Evolutionary conservation across 2,113 vertebrate genomes (phyloP).

Genomic region (Shinisaurus crocodilurus): DNA sequence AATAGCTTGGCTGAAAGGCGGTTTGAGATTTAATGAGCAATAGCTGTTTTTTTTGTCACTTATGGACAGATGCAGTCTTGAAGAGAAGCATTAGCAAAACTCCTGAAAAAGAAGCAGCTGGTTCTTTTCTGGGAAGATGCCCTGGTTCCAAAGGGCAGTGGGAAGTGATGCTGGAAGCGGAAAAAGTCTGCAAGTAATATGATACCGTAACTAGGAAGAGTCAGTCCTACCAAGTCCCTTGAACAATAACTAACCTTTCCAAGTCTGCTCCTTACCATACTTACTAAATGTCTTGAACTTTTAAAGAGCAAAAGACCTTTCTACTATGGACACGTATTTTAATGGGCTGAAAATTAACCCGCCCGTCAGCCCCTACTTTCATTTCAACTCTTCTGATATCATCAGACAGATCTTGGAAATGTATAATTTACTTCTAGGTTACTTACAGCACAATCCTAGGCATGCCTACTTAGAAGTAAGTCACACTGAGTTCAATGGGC

Average conservation of each 20-base stretch:
- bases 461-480: not conserved
- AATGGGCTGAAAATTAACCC: not conserved
- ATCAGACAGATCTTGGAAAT: constrained; percentile 21
- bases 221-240: not conserved
- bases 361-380: not conserved
- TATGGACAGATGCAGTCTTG: not conserved
- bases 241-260: not conserved
- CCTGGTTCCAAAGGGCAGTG: not conserved
- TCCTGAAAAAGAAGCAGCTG: not conserved
- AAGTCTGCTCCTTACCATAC: not conserved
- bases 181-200: not conserved
- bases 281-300: not conserved
- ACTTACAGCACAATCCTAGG: not conserved
- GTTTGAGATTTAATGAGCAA: too few relatives aligned
- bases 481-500: not conserved
- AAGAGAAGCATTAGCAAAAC: not conserved
- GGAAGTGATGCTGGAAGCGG: not conserved
- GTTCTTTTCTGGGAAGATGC: not conserved
- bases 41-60: not conserved
- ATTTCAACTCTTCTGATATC: not conserved
- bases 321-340: not conserved
- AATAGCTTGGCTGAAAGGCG: not conserved
- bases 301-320: constrained; percentile 23
- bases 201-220: not conserved
- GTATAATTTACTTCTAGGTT: not conserved